Percentiles rank a stretch among this genome's conserved stretches.
Conservation (phyloP, 1,140 invertebrate genomes). For the Trichomalopsis sarcophagae region DNA sequence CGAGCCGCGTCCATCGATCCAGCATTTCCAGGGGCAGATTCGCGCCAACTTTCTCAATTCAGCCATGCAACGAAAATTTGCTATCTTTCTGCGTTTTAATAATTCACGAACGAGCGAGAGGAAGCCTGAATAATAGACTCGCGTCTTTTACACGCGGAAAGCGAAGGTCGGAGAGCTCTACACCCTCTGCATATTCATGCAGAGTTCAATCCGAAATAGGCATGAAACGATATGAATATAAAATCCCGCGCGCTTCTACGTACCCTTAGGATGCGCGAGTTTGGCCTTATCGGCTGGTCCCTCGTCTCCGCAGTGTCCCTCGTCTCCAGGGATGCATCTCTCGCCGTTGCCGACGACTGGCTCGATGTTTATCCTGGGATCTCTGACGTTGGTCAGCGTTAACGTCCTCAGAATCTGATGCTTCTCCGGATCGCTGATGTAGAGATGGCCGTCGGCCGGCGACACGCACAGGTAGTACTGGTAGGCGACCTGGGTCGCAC, state of each 20-base stretch:
- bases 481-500: conserved; percentile 93
- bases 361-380: conserved; percentile 90
- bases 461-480: conserved; percentile 97
- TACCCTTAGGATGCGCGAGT: conserved; percentile 96
- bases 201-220: background rate
- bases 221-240: background rate
- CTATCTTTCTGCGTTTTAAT: too few relatives aligned
- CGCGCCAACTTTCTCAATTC: background rate
- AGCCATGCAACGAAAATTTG: background rate
- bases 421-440: conserved; percentile 96
- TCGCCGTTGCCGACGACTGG: conserved; percentile 96
- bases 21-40: background rate
- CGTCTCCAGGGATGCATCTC: conserved; percentile 94
- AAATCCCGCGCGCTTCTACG: background rate
- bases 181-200: too few relatives aligned
- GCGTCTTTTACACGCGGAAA: too few relatives aligned
- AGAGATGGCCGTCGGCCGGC: conserved; percentile 94
- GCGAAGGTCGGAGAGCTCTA: too few relatives aligned
- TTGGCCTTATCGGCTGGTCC: conserved; percentile 91
- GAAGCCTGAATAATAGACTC: too few relatives aligned
- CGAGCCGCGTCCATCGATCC: background rate
- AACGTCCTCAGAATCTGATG: conserved; percentile 89
- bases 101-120: too few relatives aligned
- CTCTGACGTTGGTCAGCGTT: conserved; percentile 84
- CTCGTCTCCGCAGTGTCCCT: conserved; percentile 93